Evolutionary conservation across 2,797 vertebrate genomes (phyloP), one percentile per base, ranked within the genome.

Genomic region (Lacerta agilis): DNA sequence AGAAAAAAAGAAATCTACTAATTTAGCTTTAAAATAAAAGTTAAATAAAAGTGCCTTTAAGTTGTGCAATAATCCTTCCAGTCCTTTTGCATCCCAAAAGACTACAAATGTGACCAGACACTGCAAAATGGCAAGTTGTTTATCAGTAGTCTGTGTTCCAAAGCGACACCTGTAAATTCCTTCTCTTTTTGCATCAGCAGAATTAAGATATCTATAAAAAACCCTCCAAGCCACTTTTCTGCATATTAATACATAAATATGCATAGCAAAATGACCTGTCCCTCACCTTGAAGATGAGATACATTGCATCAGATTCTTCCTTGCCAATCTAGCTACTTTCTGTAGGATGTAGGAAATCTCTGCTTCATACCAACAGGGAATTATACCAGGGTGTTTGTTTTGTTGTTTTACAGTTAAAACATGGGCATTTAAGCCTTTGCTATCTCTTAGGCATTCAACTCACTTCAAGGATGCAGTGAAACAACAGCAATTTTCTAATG

Each of bases 21-120:
- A 72, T 80, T 97, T 95, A 94, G 94, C 94, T 95, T 96, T 95
- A 94, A 96, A 96, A 95, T 94, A 97, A 96, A 94, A 97, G 94
- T 97, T 97, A 95, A 78, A 93, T 72, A 87, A 69, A 94, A 96
- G 94, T 94, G 94, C 92, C 95, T 96, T 91, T 95, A 97, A 97
- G 95, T 96, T 97, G 97, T 97, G 97, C 96, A 97, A 97, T 97
- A 97, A 97, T 97, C 95, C 95, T 95, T 97, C 94, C 95, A 93
- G 96, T 95, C 96, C 93, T 97, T 97, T 96, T 94, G 94, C 96
- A 96, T 97, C 97, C 96, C 97, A 96, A 96, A 96, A 97, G 96
- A 93, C 95, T 96, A 95, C 96, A 96, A 96, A 96, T 97, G 97
- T 97, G 96, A 97, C 97, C 96, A 97, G 96, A 94, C 96, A 97